A percentile compares a stretch with the other conserved stretches of the same genome.
Conservation (phyloP, 2,113 vertebrate species). For the Eptesicus fuscus region DNA sequence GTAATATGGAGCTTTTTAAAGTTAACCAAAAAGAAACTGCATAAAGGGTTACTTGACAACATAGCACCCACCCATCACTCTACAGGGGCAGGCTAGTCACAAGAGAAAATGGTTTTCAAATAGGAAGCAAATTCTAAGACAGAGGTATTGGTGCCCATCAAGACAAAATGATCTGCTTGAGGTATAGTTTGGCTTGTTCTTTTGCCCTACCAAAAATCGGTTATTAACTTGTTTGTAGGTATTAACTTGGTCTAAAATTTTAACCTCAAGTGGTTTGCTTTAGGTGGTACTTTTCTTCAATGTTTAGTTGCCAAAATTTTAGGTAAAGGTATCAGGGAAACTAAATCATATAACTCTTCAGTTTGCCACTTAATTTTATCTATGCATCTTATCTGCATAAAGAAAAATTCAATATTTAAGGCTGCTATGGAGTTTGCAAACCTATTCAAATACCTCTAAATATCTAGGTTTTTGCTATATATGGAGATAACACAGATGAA, state of each 20-base stretch:
- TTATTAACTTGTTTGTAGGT: not conserved
- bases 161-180: not conserved
- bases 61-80: not conserved
- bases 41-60: not conserved
- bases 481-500: not conserved
- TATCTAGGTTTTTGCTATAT: not conserved
- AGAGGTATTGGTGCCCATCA: not conserved
- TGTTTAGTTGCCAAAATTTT: not conserved
- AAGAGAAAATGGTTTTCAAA: slow-evolving; percentile 29
- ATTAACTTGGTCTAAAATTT: not conserved
- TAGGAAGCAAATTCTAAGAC: not conserved
- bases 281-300: not conserved
- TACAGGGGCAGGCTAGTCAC: not conserved
- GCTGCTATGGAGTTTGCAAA: not conserved
- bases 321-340: not conserved
- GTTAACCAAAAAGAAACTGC: not conserved
- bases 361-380: not conserved
- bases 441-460: not conserved
- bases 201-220: not conserved
- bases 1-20: not conserved
- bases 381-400: not conserved
- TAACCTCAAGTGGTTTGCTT: not conserved
- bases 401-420: not conserved
- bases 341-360: not conserved
- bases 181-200: not conserved